These are phyloP conservation scores for Camponotus floridanus DNA, from an alignment of 1,140 invertebrate genomes.

Conservation along the genomic window DNA sequence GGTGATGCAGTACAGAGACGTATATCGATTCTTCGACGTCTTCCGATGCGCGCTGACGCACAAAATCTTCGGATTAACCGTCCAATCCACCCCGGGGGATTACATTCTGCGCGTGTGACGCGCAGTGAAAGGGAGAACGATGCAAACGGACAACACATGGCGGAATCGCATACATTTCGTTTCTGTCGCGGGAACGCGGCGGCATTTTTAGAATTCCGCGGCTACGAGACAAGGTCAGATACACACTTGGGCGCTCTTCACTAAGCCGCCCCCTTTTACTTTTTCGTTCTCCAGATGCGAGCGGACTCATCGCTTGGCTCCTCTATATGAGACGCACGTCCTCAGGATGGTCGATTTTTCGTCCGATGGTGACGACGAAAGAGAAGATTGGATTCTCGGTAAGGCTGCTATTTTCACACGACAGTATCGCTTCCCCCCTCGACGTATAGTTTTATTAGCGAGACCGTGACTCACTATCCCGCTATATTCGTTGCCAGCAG, in stretches of 20 bases:
- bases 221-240: constrained; percentile 54
- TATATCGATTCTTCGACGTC: constrained; percentile 17
- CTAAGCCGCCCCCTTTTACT: constrained; percentile 20
- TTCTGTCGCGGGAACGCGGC: constrained; percentile 6
- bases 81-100: constrained; percentile 26
- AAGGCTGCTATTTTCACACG: constrained; percentile 65
- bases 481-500: constrained; percentile 72
- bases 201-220: constrained; percentile 63
- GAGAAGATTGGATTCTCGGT: constrained; percentile 57
- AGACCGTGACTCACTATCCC: constrained; percentile 68
- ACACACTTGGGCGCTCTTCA: constrained; percentile 23
- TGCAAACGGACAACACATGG: constrained; percentile 7
- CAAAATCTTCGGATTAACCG: constrained; percentile 29
- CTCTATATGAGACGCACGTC: constrained; percentile 4
- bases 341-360: constrained; percentile 16
- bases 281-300: constrained; percentile 15
- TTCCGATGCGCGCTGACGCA: constrained; percentile 41
- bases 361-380: constrained; percentile 20
- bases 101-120: constrained; percentile 24
- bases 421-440: constrained; percentile 8
- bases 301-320: neutral
- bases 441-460: constrained; percentile 70
- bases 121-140: constrained; percentile 52
- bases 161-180: constrained; percentile 46
- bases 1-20: neutral